Conservation (phyloP, 2,888 invertebrate species). For the Muschampia plurimacula region DNA sequence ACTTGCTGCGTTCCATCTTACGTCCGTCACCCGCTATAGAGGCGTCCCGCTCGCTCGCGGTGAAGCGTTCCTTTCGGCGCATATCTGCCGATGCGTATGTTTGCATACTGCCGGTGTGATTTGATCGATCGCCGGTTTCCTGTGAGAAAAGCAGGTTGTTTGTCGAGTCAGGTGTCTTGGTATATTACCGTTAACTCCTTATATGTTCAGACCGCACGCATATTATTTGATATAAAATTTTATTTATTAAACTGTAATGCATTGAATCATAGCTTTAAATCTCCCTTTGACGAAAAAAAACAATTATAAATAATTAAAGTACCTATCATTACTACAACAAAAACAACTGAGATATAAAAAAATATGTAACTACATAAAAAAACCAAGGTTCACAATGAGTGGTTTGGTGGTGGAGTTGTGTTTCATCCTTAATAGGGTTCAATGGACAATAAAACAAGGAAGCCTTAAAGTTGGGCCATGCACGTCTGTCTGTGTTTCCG, state of each 20-base stretch:
- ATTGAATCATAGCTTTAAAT: not conserved
- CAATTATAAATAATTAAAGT: too few species aligned
- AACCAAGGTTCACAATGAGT: too few species aligned
- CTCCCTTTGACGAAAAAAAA: too few species aligned
- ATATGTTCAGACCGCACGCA: slow-evolving; percentile 62
- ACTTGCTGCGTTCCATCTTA: slow-evolving; percentile 69
- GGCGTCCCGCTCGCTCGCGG: slow-evolving; percentile 62
- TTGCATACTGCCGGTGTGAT: slow-evolving; percentile 77
- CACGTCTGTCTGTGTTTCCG: too few species aligned
- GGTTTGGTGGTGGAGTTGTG: too few species aligned
- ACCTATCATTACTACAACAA: too few species aligned
- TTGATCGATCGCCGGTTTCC: slow-evolving; percentile 78
- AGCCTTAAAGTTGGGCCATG: too few species aligned
- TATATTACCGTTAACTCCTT: slow-evolving; percentile 70
- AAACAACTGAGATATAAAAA: too few species aligned
- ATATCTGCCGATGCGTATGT: slow-evolving; percentile 70
- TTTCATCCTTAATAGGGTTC: too few species aligned
- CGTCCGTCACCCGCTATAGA: slow-evolving; percentile 57
- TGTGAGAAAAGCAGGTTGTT: slow-evolving; percentile 79
- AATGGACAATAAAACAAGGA: too few species aligned
- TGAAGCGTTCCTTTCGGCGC: slow-evolving; percentile 60
- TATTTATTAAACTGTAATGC: not conserved
- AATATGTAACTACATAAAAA: too few species aligned
- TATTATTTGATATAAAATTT: not conserved
- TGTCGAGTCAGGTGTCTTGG: slow-evolving; percentile 72